Evolutionary conservation across 2,113 vertebrate species (phyloP).

Genomic region (Isichthys henryi): DNA sequence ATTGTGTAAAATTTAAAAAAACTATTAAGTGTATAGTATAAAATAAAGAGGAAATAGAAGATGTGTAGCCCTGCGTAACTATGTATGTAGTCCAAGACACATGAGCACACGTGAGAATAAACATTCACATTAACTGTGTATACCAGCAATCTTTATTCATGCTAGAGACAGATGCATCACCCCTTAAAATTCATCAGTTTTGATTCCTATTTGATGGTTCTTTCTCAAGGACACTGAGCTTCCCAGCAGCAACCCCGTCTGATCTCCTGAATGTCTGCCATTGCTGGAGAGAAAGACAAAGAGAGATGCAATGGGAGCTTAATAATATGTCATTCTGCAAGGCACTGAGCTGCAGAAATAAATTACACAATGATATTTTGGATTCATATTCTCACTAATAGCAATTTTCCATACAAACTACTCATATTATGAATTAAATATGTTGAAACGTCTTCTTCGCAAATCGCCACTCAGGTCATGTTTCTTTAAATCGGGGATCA

Average conservation of each 20-base stretch:
- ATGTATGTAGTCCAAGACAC: neutral
- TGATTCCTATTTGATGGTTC: neutral
- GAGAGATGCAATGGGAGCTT: neutral
- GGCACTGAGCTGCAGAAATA: neutral
- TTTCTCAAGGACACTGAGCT: neutral
- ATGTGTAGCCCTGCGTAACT: neutral
- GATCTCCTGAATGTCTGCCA: neutral
- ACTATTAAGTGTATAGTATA: neutral
- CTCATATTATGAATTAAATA: neutral
- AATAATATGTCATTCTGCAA: neutral
- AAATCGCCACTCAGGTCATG: neutral
- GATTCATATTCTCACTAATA: neutral
- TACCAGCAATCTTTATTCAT: neutral
- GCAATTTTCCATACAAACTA: neutral
- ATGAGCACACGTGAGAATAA: neutral
- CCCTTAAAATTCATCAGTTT: neutral
- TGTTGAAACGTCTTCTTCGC: neutral
- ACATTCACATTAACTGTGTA: neutral
- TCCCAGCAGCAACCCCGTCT: neutral
- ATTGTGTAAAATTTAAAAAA: neutral
- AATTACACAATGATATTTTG: neutral
- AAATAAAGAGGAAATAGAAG: neutral
- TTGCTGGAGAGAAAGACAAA: neutral
- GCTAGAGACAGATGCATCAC: neutral
- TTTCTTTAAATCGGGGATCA: slow-evolving; percentile 26